Evolutionary conservation across 53 echinoderm and acorn worm genomes (phyloP).

Genomic region (Zoroaster sp.): DNA sequence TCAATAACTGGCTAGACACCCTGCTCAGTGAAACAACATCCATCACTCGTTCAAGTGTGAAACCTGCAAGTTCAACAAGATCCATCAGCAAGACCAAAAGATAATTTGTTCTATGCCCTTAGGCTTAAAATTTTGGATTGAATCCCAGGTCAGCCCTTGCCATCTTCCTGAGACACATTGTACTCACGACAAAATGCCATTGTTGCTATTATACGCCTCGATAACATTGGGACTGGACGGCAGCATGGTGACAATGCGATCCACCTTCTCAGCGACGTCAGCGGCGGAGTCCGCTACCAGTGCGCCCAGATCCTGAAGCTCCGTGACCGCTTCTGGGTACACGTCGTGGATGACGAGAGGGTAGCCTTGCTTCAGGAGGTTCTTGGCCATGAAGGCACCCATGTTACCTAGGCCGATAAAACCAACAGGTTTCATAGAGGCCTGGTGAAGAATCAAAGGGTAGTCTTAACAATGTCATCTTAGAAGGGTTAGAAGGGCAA

Average conservation of each 20-base stretch:
- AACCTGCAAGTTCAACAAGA: too few relatives aligned
- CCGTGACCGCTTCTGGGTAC: conserved; percentile 86
- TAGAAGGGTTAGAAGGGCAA: too few relatives aligned
- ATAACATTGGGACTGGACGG: conserved; percentile 95
- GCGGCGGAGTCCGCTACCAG: conserved; percentile 83
- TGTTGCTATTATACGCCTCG: conserved; percentile 76
- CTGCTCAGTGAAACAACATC: too few relatives aligned
- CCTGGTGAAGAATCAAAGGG: conserved; percentile 64
- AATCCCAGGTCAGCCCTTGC: too few relatives aligned
- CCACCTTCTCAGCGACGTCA: conserved; percentile 85
- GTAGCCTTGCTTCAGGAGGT: conserved; percentile 88
- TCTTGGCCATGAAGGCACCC: conserved; percentile 94
- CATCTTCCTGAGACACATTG: too few relatives aligned
- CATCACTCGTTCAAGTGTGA: too few relatives aligned
- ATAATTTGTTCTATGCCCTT: too few relatives aligned
- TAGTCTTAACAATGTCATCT: too few relatives aligned
- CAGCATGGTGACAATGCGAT: conserved; percentile 93
- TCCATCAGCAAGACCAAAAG: too few relatives aligned
- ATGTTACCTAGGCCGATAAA: conserved; percentile 98
- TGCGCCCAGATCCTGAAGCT: conserved; percentile 83
- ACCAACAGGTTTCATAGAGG: conserved; percentile 81
- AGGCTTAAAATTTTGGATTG: too few relatives aligned
- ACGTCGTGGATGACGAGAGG: conserved; percentile 83
- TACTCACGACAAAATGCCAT: conserved; percentile 86
- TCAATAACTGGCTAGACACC: too few relatives aligned